phyloP scores from a whole-genome alignment of 2,113 vertebrate species.

The Bucco capensis region DNA sequence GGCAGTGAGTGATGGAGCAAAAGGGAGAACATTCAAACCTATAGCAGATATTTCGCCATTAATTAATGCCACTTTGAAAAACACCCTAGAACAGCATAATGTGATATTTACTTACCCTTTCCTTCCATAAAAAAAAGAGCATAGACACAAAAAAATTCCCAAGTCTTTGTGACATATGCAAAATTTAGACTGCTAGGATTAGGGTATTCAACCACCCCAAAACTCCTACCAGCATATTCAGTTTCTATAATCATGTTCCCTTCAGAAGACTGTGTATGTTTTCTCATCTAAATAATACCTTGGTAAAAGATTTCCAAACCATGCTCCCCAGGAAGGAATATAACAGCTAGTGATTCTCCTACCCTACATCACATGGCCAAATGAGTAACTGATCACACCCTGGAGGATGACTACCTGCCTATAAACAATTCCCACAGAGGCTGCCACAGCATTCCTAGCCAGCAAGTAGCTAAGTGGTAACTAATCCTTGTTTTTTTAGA shows the following conservation, averaged over 20 bases:
- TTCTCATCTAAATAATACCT: neutral
- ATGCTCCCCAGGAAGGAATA: neutral
- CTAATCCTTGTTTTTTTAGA: neutral
- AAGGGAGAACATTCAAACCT: neutral
- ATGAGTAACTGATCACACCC: neutral
- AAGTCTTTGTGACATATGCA: neutral
- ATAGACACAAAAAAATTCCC: neutral
- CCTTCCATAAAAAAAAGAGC: neutral
- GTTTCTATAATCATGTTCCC: neutral
- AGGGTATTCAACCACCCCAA: neutral
- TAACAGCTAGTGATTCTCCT: neutral
- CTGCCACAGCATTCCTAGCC: neutral
- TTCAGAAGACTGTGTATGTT: neutral
- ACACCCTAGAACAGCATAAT: neutral
- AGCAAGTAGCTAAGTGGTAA: neutral
- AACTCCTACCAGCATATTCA: neutral
- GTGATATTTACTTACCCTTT: neutral
- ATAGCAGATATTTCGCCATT: slow-evolving; percentile 4
- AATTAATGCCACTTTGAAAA: neutral
- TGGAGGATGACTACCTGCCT: neutral
- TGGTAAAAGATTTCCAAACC: neutral
- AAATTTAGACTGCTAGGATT: neutral
- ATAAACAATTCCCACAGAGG: neutral
- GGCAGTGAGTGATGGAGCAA: neutral
- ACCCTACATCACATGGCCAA: neutral